phyloP scores from a whole-genome alignment of 1,140 invertebrate genomes.

The Limonius californicus region DNA sequence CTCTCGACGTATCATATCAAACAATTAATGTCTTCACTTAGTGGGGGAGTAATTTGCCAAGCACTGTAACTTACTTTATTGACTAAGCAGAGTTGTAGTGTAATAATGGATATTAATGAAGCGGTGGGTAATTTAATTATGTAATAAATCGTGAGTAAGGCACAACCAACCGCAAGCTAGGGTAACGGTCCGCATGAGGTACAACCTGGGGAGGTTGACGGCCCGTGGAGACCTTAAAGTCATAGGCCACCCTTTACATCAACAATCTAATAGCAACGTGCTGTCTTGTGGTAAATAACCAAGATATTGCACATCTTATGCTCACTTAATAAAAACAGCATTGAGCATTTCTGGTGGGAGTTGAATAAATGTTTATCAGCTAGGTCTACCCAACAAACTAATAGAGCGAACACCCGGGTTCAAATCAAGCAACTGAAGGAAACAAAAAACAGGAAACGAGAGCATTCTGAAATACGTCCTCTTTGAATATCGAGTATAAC shows the following conservation, averaged over 20 bases:
- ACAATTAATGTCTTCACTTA: slow-evolving; percentile 7
- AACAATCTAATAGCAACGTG: background rate
- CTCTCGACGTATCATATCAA: background rate
- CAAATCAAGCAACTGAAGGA: too few relatives aligned
- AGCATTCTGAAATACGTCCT: too few relatives aligned
- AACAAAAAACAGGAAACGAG: too few relatives aligned
- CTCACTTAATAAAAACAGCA: too few relatives aligned
- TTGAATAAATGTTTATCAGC: too few relatives aligned
- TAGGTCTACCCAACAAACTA: too few relatives aligned
- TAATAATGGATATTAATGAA: slow-evolving; percentile 15
- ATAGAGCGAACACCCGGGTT: too few relatives aligned
- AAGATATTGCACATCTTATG: too few relatives aligned
- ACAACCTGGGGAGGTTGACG: slow-evolving; percentile 6
- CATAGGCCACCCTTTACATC: slow-evolving; percentile 2
- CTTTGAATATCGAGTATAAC: too few relatives aligned
- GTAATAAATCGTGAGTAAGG: slow-evolving; percentile 5
- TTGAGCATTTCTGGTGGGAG: too few relatives aligned
- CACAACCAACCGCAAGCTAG: slow-evolving; percentile 4
- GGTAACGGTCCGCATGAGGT: slow-evolving; percentile 9
- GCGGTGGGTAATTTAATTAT: slow-evolving; percentile 15
- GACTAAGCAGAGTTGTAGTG: slow-evolving; percentile 11
- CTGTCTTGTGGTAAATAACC: background rate
- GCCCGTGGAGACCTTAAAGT: background rate
- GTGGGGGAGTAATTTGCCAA: background rate
- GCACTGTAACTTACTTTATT: slow-evolving; percentile 6